phyloP scores from a whole-genome alignment of 2,888 invertebrate species.

The Labia minor region DNA sequence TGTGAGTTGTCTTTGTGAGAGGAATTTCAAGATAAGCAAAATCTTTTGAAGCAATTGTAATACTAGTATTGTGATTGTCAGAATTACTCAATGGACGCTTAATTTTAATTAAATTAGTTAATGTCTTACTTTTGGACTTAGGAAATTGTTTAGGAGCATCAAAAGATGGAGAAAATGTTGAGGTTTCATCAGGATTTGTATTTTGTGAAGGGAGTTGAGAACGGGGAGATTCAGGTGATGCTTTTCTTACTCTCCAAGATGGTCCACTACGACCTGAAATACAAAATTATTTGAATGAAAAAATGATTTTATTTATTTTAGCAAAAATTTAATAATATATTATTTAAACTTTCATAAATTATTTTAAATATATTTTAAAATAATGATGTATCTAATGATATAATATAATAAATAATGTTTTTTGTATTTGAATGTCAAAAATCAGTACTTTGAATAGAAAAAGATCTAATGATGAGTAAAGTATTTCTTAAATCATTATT shows the following conservation, averaged over 20 bases:
- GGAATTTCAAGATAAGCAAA: conserved; percentile 1
- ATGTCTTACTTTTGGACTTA: neutral
- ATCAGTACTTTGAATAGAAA: no score
- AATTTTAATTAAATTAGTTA: neutral
- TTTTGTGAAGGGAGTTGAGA: neutral
- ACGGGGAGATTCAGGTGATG: neutral
- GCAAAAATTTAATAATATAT: neutral
- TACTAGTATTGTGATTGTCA: neutral
- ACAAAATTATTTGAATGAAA: neutral
- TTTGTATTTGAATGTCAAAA: no score
- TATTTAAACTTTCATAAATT: neutral
- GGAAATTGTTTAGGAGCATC: neutral
- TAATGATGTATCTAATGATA: no score
- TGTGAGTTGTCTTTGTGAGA: neutral
- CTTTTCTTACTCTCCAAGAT: neutral
- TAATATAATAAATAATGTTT: no score
- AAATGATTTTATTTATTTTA: neutral
- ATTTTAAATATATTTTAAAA: no score
- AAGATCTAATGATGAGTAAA: no score
- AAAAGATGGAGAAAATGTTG: neutral
- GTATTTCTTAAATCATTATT: no score
- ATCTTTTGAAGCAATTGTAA: neutral
- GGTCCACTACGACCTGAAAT: neutral
- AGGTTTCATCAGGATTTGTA: neutral
- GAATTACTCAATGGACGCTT: neutral